Conservation (phyloP, 1,140 invertebrate species). For the Papilio dardanus region DNA sequence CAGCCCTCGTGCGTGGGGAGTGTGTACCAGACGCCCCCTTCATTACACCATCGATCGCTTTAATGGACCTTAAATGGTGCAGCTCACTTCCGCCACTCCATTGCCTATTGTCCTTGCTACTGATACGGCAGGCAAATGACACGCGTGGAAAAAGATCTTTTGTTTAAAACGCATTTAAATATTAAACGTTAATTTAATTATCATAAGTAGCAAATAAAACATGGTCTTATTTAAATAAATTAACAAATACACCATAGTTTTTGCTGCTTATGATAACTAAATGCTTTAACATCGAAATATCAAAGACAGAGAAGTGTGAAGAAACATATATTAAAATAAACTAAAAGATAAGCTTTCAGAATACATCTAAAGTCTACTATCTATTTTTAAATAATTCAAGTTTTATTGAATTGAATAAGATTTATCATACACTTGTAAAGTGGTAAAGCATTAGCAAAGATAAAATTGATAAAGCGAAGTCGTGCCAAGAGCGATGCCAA, state of each 20-base stretch:
- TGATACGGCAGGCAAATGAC: not conserved
- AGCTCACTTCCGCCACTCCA: slow-evolving; percentile 31
- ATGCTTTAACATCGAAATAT: not conserved
- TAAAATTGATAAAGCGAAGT: not conserved
- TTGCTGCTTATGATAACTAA: not conserved
- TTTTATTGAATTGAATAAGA: not conserved
- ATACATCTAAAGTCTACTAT: not conserved
- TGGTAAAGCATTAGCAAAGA: not conserved
- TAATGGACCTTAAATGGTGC: slow-evolving; percentile 58
- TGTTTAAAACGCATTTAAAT: not conserved
- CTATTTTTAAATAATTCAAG: not conserved
- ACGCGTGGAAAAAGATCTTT: not conserved
- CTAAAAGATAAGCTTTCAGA: not conserved
- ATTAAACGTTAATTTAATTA: not conserved
- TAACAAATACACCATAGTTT: not conserved
- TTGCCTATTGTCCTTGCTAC: not conserved
- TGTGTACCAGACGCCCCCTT: slow-evolving; percentile 58
- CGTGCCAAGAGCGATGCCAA: not conserved
- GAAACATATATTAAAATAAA: not conserved
- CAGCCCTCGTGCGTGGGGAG: slow-evolving; percentile 35
- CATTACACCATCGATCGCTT: slow-evolving; percentile 58
- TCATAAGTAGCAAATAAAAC: not conserved
- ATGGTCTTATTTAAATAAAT: not conserved
- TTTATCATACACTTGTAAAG: not conserved
- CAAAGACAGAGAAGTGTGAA: not conserved